These are phyloP conservation scores for Ormyrus rosae DNA, from an alignment of 2,888 invertebrate genomes.

Conservation along the genomic window DNA sequence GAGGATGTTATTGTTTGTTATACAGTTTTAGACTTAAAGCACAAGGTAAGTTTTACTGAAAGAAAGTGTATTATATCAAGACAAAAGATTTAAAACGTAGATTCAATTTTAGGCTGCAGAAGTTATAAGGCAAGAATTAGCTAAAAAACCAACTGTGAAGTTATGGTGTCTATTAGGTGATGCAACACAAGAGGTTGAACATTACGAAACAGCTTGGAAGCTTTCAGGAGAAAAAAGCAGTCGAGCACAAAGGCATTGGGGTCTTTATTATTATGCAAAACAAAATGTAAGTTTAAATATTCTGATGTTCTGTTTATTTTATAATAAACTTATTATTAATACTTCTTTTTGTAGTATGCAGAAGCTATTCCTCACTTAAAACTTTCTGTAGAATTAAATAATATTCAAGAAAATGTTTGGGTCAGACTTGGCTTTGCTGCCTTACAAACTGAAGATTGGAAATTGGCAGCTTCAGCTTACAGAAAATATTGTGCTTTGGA, in stretches of 20 bases:
- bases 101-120: conserved; percentile 83
- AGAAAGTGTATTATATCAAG: too few relatives aligned
- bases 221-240: conserved; percentile 89
- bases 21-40: conserved; percentile 86
- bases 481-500: conserved; percentile 92
- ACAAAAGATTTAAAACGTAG: too few relatives aligned
- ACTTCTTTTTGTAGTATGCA: conserved; percentile 78
- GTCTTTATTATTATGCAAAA: conserved; percentile 84
- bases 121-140: conserved; percentile 88
- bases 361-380: conserved; percentile 89
- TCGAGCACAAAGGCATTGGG: conserved; percentile 93
- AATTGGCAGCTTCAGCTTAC: conserved; percentile 89
- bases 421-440: conserved; percentile 91
- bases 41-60: conserved; percentile 80
- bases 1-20: conserved; percentile 96
- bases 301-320: background rate
- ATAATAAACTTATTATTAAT: conserved; percentile 38
- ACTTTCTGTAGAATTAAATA: conserved; percentile 89
- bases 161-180: conserved; percentile 96
- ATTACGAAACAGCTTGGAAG: conserved; percentile 94
- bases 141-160: conserved; percentile 87
- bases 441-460: conserved; percentile 87
- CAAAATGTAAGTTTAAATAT: conserved; percentile 76
- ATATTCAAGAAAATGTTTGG: conserved; percentile 92
- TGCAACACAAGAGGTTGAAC: conserved; percentile 85